These are phyloP conservation scores for Albula glossodonta DNA, from an alignment of 2,113 vertebrate genomes.

Conservation along the genomic window DNA sequence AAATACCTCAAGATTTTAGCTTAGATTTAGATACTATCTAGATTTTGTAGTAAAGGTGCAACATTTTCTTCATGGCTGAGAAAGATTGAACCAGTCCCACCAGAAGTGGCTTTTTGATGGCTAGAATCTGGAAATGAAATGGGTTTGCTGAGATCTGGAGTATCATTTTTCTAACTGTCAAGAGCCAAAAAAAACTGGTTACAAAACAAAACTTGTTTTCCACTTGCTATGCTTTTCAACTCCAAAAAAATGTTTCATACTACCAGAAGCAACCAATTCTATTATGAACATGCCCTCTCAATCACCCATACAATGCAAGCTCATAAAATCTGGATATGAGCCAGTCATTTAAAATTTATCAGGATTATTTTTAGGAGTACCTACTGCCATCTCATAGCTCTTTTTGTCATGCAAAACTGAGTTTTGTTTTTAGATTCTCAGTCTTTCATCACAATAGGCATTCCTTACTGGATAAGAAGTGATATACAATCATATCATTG, in stretches of 20 bases:
- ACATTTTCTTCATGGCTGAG: too few species aligned
- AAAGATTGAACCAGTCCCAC: background rate
- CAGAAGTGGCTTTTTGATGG: background rate
- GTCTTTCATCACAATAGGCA: background rate
- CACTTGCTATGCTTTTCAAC: background rate
- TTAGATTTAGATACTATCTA: too few species aligned
- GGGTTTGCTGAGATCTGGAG: background rate
- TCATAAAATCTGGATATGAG: background rate
- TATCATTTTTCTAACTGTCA: background rate
- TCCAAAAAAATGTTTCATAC: background rate
- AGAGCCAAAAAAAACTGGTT: background rate
- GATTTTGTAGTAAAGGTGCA: too few species aligned
- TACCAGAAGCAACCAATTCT: background rate
- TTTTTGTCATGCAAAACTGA: background rate
- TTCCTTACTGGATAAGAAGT: background rate
- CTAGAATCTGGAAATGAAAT: background rate
- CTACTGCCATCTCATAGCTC: background rate
- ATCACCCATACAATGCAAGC: background rate
- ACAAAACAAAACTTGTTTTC: too few species aligned
- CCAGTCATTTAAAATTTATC: background rate
- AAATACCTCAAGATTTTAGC: too few species aligned
- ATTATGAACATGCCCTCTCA: background rate
- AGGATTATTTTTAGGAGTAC: background rate
- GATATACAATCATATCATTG: background rate
- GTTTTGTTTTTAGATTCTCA: background rate